Percentiles rank a stretch among this genome's conserved stretches.
These are phyloP conservation scores for Aurelia aurita DNA, from an alignment of 30 jellyfish, hydroid and myxozoan species.

Conservation along the genomic window DNA sequence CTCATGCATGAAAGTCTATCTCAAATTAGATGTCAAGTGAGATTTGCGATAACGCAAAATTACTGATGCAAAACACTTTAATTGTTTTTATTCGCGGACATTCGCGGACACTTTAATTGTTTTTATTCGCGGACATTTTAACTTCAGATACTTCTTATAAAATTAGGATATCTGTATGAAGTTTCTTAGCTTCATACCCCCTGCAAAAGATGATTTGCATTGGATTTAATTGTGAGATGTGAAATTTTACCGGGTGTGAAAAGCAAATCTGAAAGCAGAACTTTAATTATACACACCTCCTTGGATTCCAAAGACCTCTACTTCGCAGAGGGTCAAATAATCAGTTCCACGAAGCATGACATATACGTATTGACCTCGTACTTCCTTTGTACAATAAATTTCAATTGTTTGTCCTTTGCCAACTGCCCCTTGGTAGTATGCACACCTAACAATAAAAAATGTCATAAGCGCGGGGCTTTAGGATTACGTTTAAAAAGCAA, in stretches of 20 bases:
- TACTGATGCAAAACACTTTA: too few relatives aligned
- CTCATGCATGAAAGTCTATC: too few relatives aligned
- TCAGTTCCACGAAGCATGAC: conserved; percentile 57
- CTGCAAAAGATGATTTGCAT: too few relatives aligned
- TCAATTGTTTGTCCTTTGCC: conserved; percentile 53
- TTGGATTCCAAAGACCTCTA: conserved; percentile 59
- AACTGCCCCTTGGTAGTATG: conserved; percentile 46
- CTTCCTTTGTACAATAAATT: conserved; percentile 43
- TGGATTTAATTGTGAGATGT: neutral
- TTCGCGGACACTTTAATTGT: too few relatives aligned
- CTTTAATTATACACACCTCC: conserved; percentile 22
- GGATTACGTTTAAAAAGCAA: too few relatives aligned
- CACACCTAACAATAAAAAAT: conserved; percentile 3
- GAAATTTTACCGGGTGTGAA: neutral
- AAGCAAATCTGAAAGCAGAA: neutral
- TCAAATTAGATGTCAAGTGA: too few relatives aligned
- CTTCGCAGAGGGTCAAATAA: conserved; percentile 67
- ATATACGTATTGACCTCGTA: conserved; percentile 34
- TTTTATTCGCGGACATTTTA: too few relatives aligned
- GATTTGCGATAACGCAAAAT: too few relatives aligned
- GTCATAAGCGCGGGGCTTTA: neutral
- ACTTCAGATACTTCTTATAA: too few relatives aligned
- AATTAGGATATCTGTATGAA: too few relatives aligned
- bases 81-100: too few relatives aligned
- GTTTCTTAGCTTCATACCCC: too few relatives aligned